A percentile compares a stretch with the other conserved stretches of the same genome.
These are phyloP conservation scores for Chrysemys picta DNA, from an alignment of 2,113 vertebrate species.

Conservation along the genomic window DNA sequence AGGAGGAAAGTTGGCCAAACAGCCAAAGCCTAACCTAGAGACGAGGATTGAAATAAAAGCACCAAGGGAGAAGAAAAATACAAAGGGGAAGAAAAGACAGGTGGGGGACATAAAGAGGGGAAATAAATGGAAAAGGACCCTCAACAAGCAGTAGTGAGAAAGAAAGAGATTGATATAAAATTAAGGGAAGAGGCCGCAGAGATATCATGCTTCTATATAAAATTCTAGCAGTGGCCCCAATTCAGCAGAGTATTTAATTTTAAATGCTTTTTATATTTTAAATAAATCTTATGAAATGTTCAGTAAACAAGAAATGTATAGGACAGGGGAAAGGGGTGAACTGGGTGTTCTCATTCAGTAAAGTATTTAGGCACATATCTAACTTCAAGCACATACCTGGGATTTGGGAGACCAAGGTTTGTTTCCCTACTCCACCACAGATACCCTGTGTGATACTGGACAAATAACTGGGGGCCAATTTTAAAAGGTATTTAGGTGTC, in stretches of 20 bases:
- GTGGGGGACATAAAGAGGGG: accelerated
- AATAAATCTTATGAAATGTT: no score
- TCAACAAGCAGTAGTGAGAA: no score
- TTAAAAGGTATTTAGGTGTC: background rate
- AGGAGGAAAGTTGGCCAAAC: background rate
- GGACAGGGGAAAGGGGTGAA: background rate
- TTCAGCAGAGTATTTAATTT: no score
- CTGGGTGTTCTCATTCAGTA: background rate
- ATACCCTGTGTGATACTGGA: no score
- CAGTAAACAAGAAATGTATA: background rate
- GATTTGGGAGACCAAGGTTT: no score
- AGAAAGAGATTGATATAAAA: no score
- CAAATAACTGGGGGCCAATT: background rate
- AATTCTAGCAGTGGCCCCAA: no score
- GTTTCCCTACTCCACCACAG: no score
- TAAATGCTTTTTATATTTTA: no score
- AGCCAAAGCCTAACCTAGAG: background rate
- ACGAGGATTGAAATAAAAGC: background rate
- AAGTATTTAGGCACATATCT: background rate
- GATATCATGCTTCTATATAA: no score
- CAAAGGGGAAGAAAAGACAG: background rate
- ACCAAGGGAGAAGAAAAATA: background rate
- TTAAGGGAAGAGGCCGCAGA: no score
- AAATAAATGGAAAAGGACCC: background rate
- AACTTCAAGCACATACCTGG: no score